Conservation (phyloP, 2,797 vertebrate genomes). For the Sphaeramia orbicularis region DNA sequence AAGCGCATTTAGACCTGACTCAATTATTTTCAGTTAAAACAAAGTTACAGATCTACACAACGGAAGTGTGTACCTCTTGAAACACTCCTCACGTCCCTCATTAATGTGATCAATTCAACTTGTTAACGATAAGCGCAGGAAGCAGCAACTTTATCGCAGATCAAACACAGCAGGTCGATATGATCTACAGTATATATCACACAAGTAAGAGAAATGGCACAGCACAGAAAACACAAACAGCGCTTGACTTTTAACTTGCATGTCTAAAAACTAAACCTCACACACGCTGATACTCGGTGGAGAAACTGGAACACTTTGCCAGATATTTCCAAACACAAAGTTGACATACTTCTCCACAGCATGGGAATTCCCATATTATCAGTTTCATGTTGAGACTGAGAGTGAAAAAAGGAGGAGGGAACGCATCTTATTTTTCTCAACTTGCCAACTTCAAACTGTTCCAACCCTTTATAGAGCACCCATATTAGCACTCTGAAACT, state of each 20-base stretch:
- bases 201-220: conserved; percentile 16
- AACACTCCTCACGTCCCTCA: no score
- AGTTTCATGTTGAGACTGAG: conserved; percentile 45
- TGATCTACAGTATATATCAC: conserved; percentile 18
- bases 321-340: conserved; percentile 15
- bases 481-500: no score
- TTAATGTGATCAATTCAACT: no score
- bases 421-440: conserved; percentile 31
- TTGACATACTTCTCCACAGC: conserved; percentile 30
- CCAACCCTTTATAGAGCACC: neutral
- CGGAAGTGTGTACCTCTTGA: neutral
- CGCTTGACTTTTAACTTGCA: conserved; percentile 22
- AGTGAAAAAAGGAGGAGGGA: conserved; percentile 2
- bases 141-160: no score
- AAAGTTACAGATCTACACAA: neutral
- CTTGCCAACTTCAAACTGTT: conserved; percentile 24
- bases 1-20: conserved; percentile 45
- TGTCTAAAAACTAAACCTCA: conserved; percentile 37
- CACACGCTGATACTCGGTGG: conserved; percentile 13
- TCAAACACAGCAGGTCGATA: no score
- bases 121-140: no score
- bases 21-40: conserved; percentile 37
- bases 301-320: conserved; percentile 45
- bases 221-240: neutral
- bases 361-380: conserved; percentile 43